These are phyloP conservation scores for Leuctra nigra DNA, from an alignment of 2,888 invertebrate genomes.

Conservation along the genomic window DNA sequence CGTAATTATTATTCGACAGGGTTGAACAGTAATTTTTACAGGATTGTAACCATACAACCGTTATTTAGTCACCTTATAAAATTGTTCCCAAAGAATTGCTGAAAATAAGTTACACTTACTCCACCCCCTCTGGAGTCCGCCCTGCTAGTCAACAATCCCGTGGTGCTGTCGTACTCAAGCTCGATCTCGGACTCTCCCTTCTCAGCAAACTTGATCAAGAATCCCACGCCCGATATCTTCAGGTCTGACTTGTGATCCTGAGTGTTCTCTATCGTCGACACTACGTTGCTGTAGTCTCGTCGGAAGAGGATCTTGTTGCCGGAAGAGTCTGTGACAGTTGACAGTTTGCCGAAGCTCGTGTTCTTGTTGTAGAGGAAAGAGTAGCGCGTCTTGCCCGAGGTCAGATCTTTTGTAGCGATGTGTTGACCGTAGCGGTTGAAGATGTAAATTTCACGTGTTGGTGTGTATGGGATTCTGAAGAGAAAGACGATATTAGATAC, in stretches of 20 bases:
- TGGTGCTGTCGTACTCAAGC: conserved; percentile 83
- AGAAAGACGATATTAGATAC: not conserved
- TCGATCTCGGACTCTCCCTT: conserved; percentile 85
- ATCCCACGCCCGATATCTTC: conserved; percentile 87
- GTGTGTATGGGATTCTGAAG: conserved; percentile 80
- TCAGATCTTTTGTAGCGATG: conserved; percentile 86
- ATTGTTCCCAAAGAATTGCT: too few species aligned
- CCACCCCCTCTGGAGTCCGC: conserved; percentile 49
- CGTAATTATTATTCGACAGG: not conserved
- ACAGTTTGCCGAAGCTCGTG: conserved; percentile 89
- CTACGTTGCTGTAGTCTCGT: conserved; percentile 86
- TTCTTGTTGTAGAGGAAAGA: conserved; percentile 96
- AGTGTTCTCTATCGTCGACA: conserved; percentile 89
- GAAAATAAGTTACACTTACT: too few species aligned
- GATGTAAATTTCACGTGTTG: conserved; percentile 88
- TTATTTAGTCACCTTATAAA: too few species aligned
- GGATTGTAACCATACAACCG: too few species aligned
- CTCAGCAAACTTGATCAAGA: conserved; percentile 79
- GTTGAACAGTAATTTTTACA: too few species aligned
- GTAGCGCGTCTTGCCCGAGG: conserved; percentile 91
- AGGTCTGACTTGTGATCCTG: conserved; percentile 90
- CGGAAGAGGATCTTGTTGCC: conserved; percentile 88
- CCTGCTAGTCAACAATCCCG: conserved; percentile 77
- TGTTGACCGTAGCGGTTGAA: conserved; percentile 96
- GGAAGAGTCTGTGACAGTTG: conserved; percentile 89